Base-by-base conservation (phyloP, 2,888 invertebrate species). In the Philereme vetulata region DNA sequence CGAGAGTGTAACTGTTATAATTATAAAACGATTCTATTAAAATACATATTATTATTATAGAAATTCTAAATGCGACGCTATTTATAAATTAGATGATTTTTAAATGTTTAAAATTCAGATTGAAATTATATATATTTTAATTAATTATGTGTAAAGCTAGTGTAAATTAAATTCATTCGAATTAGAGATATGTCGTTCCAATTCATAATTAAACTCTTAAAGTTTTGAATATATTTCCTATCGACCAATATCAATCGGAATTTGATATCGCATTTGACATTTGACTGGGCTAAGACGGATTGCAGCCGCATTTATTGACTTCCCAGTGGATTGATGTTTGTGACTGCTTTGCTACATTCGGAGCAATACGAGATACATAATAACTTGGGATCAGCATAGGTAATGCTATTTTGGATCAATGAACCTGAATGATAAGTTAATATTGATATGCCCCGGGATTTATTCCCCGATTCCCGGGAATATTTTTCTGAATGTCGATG, bases 61-160 rank as follows among this genome's bases (percentile, higher is more conserved):
- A 78, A 82, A 81, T 77, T 82, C 78, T 86, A 86, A 89, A 89
- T 87, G 84, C 87, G 86, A 87, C 83, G 87, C 90, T 91, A 90
- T 90, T 89, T 89, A 90, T 8, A 86, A 77, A 82, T 79, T 86
- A 87, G 84, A 85, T 81, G 78, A 81, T 78, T 82, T 80, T 84
- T 85, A 89, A 84, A 82, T 75, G 86, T 88, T 85, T 85, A 81
- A 84, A 82, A 85, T 87, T 90, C 88, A 90, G 86, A 90, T 89
- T 86, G 80, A 86, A 75, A 2, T 86, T 21, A 84, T 82, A 80
- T 80, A 80, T 80, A 81, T 80, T 77, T 80, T 82, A 84, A 84
- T 85, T 85, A 86, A 81, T 80, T 84, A 85, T 82, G 80, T 78
- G 76, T 80, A 77, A 77, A 82, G 74, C 66, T 85, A 86, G 84